Conservation (phyloP, 2,797 vertebrate species). For the Pteronotus mesoamericanus region DNA sequence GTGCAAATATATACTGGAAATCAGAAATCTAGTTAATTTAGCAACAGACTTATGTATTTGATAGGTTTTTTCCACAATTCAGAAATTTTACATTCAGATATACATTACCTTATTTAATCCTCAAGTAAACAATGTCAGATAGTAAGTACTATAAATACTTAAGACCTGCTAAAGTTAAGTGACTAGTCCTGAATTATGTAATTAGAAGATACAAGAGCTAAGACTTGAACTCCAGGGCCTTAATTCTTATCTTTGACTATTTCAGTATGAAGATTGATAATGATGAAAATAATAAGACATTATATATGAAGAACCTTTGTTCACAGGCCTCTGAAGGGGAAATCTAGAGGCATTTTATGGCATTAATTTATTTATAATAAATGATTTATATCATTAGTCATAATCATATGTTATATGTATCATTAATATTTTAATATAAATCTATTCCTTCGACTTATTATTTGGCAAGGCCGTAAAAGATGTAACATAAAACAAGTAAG, state of each 20-base stretch:
- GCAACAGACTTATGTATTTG: neutral
- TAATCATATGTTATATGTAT: neutral
- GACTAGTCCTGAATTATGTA: neutral
- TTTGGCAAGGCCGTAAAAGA: neutral
- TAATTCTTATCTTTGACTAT: neutral
- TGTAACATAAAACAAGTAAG: neutral
- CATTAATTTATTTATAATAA: neutral
- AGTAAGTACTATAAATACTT: neutral
- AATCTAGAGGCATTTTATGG: neutral
- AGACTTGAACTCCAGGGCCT: neutral
- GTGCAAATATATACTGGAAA: neutral
- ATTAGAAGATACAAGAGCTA: neutral
- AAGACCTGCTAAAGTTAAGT: neutral
- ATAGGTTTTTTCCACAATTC: neutral
- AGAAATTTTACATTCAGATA: neutral
- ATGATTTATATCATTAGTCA: neutral
- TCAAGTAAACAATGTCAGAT: neutral
- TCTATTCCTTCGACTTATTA: neutral
- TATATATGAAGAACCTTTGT: neutral
- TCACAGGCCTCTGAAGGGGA: neutral
- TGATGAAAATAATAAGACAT: neutral
- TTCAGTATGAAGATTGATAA: neutral
- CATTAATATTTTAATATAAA: neutral
- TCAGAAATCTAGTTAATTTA: neutral
- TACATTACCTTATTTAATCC: neutral